Evolutionary conservation across 2,888 invertebrate species (phyloP).

Genomic region (Helicoverpa assulta): DNA sequence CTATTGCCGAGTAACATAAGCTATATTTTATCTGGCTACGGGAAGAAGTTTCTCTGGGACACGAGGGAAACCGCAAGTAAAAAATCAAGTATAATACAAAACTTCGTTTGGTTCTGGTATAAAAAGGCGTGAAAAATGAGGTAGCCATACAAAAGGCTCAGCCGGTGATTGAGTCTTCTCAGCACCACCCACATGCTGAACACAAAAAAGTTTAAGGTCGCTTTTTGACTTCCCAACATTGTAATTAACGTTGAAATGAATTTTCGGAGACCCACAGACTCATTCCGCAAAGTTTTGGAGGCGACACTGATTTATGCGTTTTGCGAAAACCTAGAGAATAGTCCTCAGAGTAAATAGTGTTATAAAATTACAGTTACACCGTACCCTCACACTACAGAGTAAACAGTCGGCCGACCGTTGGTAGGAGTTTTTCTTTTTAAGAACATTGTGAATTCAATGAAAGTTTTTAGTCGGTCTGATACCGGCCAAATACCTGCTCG

Average conservation of each 20-base stretch:
- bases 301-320: constrained; percentile 34
- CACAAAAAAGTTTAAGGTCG: constrained; percentile 42
- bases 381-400: no score
- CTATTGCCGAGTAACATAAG: no score
- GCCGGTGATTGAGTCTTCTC: constrained; percentile 44
- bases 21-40: no score
- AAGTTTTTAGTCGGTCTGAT: no score
- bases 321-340: constrained; percentile 27
- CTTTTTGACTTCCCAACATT: constrained; percentile 43
- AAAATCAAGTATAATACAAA: no score
- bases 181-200: constrained; percentile 48
- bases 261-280: constrained; percentile 20
- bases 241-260: constrained; percentile 48
- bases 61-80: no score
- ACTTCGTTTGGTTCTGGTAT: neutral
- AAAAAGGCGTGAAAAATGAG: constrained; percentile 61
- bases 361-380: constrained; percentile 22
- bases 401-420: no score
- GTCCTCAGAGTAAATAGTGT: constrained; percentile 22
- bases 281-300: constrained; percentile 38
- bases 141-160: constrained; percentile 48
- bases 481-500: no score
- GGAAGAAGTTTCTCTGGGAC: no score
- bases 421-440: no score
- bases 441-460: no score